Evolutionary conservation across 2,888 invertebrate species (phyloP).

Genomic region (Coecobrya sp.): DNA sequence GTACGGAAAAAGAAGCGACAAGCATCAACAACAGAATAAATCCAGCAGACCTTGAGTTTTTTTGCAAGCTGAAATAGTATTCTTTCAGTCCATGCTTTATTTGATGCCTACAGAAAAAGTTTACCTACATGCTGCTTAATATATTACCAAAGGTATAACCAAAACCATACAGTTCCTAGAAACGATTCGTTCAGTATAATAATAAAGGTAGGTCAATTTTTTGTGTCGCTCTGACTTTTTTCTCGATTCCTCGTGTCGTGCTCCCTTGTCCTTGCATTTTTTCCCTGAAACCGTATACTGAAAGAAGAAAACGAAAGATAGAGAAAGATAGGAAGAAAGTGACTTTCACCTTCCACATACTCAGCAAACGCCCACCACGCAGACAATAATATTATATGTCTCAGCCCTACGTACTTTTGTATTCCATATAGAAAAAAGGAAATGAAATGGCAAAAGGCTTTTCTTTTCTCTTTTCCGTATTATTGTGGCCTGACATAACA

Average conservation of each 20-base stretch:
- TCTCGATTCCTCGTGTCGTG: neutral
- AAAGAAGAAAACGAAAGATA: neutral
- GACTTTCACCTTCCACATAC: neutral
- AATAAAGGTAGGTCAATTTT: constrained; percentile 39
- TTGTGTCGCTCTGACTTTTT: neutral
- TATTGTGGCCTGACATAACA: constrained; percentile 23
- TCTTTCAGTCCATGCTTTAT: neutral
- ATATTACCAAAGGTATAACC: neutral
- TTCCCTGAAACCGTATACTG: neutral
- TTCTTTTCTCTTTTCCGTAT: neutral
- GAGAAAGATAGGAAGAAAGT: neutral
- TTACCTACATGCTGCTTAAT: no score
- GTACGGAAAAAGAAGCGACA: neutral
- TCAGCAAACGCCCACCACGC: neutral
- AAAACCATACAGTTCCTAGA: neutral
- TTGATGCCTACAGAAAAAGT: neutral
- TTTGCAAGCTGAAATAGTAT: neutral
- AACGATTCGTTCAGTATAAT: neutral
- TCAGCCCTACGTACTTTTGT: neutral
- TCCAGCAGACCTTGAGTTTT: constrained; percentile 20
- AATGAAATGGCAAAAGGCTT: constrained; percentile 14
- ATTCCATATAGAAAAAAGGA: constrained; percentile 4
- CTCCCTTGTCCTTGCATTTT: constrained; percentile 28
- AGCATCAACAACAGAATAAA: neutral
- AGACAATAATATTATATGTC: constrained; percentile 21